Conservation (phyloP, 2,113 vertebrate genomes). For the Thomomys bottae region DNA sequence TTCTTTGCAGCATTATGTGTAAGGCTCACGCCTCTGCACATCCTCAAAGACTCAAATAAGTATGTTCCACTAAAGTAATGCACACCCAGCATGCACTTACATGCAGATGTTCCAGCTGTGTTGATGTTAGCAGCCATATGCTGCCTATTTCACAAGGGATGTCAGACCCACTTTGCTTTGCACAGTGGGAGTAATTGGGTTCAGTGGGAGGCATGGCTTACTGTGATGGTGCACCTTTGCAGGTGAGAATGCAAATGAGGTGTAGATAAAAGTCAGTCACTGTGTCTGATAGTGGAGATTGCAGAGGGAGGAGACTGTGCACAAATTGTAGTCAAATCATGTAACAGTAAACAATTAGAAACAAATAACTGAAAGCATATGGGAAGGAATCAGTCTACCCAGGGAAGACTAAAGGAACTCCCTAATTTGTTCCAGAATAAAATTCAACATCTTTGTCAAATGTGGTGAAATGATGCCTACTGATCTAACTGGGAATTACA, state of each 20-base stretch:
- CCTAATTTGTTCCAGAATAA: background rate
- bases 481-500: constrained; percentile 17
- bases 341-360: constrained; percentile 44
- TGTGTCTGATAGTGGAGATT: background rate
- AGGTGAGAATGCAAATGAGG: constrained; percentile 67
- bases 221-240: constrained; percentile 38
- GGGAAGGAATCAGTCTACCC: background rate
- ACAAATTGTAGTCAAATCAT: constrained; percentile 1
- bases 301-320: constrained; percentile 18
- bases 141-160: constrained; percentile 26
- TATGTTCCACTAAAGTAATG: background rate
- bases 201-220: constrained; percentile 37
- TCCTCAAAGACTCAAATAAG: background rate
- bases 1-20: constrained; percentile 5
- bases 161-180: constrained; percentile 28
- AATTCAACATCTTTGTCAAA: background rate
- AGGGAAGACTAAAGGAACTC: background rate
- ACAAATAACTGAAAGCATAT: constrained; percentile 12
- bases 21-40: background rate
- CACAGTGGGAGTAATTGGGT: constrained; percentile 62
- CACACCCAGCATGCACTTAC: constrained; percentile 48
- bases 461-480: background rate
- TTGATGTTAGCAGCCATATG: constrained; percentile 62
- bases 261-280: constrained; percentile 52
- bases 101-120: constrained; percentile 67